Percentiles rank a stretch among this genome's conserved stretches.
Evolutionary conservation across 2,113 vertebrate genomes (phyloP).

Genomic region (Elephas maximus): DNA sequence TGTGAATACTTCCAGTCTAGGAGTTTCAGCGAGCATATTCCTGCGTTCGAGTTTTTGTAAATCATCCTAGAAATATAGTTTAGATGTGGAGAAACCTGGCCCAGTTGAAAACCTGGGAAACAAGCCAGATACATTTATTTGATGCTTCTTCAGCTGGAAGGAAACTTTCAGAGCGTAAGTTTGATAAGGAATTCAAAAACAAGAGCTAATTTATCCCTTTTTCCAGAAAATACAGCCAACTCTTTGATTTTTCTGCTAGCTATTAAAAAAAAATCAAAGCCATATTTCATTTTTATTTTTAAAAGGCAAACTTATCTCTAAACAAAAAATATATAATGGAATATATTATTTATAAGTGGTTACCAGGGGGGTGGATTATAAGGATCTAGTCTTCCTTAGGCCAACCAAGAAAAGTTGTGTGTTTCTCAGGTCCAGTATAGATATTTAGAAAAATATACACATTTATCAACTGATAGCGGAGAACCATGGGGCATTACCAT

Average conservation of each 20-base stretch:
- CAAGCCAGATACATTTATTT: constrained; percentile 47
- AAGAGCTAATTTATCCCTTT: not conserved
- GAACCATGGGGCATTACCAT: not conserved
- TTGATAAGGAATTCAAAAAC: constrained; percentile 50
- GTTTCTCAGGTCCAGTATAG: constrained; percentile 29
- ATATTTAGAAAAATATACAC: not conserved
- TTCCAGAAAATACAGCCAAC: constrained; percentile 54
- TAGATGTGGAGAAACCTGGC: constrained; percentile 13
- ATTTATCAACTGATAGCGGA: not conserved
- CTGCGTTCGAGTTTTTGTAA: constrained; percentile 18
- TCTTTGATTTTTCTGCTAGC: constrained; percentile 59
- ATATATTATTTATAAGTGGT: not conserved
- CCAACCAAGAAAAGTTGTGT: not conserved
- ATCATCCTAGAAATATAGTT: constrained; percentile 57
- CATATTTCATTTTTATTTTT: constrained; percentile 51
- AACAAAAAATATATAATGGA: constrained; percentile 16
- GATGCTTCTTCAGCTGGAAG: constrained; percentile 26
- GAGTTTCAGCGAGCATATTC: constrained; percentile 34
- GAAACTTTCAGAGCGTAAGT: constrained; percentile 20
- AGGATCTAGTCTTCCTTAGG: not conserved
- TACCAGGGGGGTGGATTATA: not conserved
- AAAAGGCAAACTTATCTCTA: constrained; percentile 25
- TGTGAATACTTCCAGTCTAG: constrained; percentile 6
- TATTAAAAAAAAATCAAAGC: constrained; percentile 31
- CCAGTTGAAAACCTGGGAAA: constrained; percentile 37